A percentile compares a stretch with the other conserved stretches of the same genome.
Conservation (phyloP, 2,888 invertebrate species). For the Aspidiotus destructor region DNA sequence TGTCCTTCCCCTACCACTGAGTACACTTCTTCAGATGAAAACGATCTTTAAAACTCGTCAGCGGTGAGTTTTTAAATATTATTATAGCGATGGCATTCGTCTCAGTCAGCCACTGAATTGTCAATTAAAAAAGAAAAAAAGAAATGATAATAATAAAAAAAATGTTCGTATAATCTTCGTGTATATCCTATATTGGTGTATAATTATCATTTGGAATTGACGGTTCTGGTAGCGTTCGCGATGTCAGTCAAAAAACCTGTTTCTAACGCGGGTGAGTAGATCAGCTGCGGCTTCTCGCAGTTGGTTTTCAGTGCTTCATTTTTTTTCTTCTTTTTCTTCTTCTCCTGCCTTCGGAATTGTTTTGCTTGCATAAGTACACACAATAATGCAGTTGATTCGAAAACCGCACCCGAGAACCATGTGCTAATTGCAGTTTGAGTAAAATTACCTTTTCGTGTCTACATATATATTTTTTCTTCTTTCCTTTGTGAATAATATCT, state of each 20-base stretch:
- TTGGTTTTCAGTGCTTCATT: neutral
- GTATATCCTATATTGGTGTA: neutral
- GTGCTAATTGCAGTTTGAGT: too few relatives aligned
- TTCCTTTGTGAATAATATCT: too few relatives aligned
- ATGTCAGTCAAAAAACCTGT: slow-evolving; percentile 10
- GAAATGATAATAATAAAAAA: too few relatives aligned
- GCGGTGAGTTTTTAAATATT: neutral
- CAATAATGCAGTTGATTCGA: too few relatives aligned
- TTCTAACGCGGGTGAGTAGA: slow-evolving; percentile 8
- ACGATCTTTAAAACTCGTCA: slow-evolving; percentile 2
- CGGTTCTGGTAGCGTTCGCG: slow-evolving; percentile 13
- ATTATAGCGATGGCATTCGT: neutral
- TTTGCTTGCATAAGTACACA: neutral
- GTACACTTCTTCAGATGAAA: neutral
- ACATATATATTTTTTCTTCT: too few relatives aligned
- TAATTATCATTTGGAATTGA: slow-evolving; percentile 13
- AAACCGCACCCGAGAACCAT: too few relatives aligned
- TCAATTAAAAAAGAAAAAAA: slow-evolving; percentile 15
- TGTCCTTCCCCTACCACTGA: too few relatives aligned
- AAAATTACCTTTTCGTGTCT: too few relatives aligned
- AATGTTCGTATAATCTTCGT: neutral
- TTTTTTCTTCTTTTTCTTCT: slow-evolving; percentile 2
- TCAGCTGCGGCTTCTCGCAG: slow-evolving; percentile 10
- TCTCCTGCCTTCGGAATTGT: neutral
- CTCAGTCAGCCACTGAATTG: slow-evolving; percentile 10